Percentiles rank a stretch among this genome's conserved stretches.
Conservation (phyloP, 2,888 invertebrate genomes). For the Galeopsomyia nigrocyanea region DNA sequence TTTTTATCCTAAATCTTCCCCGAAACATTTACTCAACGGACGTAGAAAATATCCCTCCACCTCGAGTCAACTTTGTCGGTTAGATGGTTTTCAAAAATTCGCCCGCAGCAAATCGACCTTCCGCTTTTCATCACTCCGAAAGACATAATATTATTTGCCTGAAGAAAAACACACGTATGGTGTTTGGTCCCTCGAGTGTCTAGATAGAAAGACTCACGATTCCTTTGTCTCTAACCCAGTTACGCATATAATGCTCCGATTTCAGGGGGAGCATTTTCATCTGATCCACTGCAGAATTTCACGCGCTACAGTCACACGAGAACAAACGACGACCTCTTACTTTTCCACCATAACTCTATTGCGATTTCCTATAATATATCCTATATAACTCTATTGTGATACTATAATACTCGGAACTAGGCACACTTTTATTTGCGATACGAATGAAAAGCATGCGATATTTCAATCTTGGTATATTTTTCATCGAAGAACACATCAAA, state of each 20-base stretch:
- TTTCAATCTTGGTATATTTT: too few relatives aligned
- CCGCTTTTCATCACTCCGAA: constrained; percentile 34
- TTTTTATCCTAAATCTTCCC: too few relatives aligned
- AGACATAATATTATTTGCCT: constrained; percentile 28
- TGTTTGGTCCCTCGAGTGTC: constrained; percentile 42
- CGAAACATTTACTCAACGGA: too few relatives aligned
- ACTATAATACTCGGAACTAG: too few relatives aligned
- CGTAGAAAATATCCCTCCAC: too few relatives aligned
- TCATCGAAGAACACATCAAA: too few relatives aligned
- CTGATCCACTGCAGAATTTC: constrained; percentile 5
- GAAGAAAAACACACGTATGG: constrained; percentile 25
- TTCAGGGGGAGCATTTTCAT: constrained; percentile 15
- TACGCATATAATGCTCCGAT: constrained; percentile 29
- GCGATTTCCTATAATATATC: too few relatives aligned
- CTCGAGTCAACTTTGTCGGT: not conserved
- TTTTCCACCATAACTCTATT: constrained; percentile 1
- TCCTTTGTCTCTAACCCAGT: constrained; percentile 27
- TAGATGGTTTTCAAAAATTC: constrained; percentile 36
- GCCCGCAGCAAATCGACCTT: constrained; percentile 12
- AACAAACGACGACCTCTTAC: not conserved
- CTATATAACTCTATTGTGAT: too few relatives aligned
- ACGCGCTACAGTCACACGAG: not conserved
- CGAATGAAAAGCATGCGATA: too few relatives aligned
- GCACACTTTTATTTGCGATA: too few relatives aligned
- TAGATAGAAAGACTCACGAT: constrained; percentile 21